Percentiles rank a stretch among this genome's conserved stretches.
These are phyloP conservation scores for Tetrax tetrax DNA, from an alignment of 2,113 vertebrate genomes.

Conservation along the genomic window DNA sequence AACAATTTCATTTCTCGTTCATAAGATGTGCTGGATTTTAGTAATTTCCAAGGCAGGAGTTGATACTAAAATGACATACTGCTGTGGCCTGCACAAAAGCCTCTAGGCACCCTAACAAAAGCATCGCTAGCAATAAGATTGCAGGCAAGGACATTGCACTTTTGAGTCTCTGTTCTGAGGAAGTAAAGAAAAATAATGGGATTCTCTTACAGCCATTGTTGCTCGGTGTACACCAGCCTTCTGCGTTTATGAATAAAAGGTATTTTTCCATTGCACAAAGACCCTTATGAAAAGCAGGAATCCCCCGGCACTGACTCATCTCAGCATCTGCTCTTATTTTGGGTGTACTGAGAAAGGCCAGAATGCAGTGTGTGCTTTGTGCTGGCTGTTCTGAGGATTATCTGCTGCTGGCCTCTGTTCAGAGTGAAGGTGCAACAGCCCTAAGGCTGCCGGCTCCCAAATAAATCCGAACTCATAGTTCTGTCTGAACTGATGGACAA, in stretches of 20 bases:
- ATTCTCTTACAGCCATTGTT: neutral
- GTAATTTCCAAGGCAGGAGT: constrained; percentile 42
- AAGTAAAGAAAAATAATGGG: neutral
- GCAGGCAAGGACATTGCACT: neutral
- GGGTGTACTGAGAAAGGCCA: neutral
- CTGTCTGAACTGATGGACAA: neutral
- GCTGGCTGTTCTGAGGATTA: neutral
- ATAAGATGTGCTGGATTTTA: constrained; percentile 26
- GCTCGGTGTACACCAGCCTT: neutral
- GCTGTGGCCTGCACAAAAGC: constrained; percentile 3
- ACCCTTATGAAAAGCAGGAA: neutral
- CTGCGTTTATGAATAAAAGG: neutral
- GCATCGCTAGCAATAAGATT: neutral
- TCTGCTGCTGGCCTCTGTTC: neutral
- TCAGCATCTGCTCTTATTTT: neutral
- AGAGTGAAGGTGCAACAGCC: neutral
- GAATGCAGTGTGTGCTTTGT: neutral
- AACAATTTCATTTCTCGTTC: constrained; percentile 32
- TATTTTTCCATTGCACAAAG: neutral
- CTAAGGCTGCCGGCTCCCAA: neutral
- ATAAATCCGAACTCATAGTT: neutral
- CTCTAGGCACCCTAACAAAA: neutral
- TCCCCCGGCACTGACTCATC: neutral
- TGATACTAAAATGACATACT: neutral
- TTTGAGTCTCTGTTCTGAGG: neutral